A percentile compares a stretch with the other conserved stretches of the same genome.
Evolutionary conservation across 35 echinoderm and acorn worm genomes (phyloP).

Genomic region (Diadema setosum): DNA sequence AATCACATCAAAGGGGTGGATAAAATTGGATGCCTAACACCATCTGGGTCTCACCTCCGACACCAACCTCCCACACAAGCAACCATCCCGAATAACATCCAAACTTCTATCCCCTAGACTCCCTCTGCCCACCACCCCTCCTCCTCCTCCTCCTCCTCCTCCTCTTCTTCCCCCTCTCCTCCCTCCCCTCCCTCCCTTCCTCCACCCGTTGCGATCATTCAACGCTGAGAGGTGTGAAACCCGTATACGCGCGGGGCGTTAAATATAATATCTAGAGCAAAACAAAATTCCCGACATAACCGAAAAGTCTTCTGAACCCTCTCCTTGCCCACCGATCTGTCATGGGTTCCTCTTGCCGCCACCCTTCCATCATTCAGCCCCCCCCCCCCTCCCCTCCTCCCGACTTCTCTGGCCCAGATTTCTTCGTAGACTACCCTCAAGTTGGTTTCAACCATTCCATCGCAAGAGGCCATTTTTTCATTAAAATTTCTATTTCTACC

Average conservation of each 20-base stretch:
- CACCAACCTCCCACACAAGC: background rate
- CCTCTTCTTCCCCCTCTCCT: background rate
- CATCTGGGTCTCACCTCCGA: background rate
- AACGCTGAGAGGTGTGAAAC: background rate
- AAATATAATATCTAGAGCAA: slow-evolving; percentile 27
- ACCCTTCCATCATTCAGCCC: background rate
- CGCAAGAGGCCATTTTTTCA: no score
- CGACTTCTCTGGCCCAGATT: no score
- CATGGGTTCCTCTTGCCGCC: background rate
- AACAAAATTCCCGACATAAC: slow-evolving; percentile 26
- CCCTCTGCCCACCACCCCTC: background rate
- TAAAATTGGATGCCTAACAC: background rate
- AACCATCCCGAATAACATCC: background rate
- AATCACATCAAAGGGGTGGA: no score
- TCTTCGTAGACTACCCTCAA: no score
- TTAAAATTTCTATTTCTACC: no score
- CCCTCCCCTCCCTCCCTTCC: background rate
- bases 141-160: background rate
- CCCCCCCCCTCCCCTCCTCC: background rate
- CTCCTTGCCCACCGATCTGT: background rate
- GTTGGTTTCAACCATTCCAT: no score
- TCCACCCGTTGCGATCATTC: background rate
- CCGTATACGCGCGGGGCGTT: background rate
- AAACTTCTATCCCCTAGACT: background rate
- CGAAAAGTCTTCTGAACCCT: slow-evolving; percentile 21